phyloP scores from a whole-genome alignment of 1,140 invertebrate species.

The Drosophila sp. region DNA sequence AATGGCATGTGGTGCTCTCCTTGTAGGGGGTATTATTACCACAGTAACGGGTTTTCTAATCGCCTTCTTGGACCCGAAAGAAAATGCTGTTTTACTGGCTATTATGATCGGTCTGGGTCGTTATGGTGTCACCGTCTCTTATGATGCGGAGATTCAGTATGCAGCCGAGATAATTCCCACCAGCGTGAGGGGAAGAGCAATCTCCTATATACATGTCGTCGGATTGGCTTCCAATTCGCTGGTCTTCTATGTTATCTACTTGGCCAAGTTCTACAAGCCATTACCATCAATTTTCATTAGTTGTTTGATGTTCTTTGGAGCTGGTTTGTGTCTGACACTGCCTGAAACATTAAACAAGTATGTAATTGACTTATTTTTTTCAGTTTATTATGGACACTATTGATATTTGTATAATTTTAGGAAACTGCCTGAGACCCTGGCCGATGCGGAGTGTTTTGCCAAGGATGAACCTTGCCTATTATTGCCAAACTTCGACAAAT shows the following conservation, averaged over 20 bases:
- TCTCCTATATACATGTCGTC: constrained; percentile 86
- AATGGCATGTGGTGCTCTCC: constrained; percentile 85
- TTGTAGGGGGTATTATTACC: constrained; percentile 86
- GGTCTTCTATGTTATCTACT: constrained; percentile 80
- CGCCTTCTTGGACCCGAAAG: constrained; percentile 48
- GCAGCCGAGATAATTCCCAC: constrained; percentile 89
- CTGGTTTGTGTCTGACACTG: constrained; percentile 86
- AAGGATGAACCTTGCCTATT: constrained; percentile 79
- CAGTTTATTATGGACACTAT: too few relatives aligned
- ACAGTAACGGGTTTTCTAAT: constrained; percentile 66
- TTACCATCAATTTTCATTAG: constrained; percentile 86
- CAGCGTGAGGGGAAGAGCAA: constrained; percentile 86
- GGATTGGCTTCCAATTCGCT: constrained; percentile 85
- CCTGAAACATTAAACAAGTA: constrained; percentile 87
- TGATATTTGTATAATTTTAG: constrained; percentile 25
- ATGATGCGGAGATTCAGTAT: constrained; percentile 87
- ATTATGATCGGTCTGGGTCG: constrained; percentile 86
- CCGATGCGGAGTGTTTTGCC: constrained; percentile 87
- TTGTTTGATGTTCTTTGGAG: constrained; percentile 85
- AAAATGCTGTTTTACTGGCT: constrained; percentile 66
- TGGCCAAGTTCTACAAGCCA: constrained; percentile 85
- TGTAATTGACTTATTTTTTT: background rate
- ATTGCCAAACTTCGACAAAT: constrained; percentile 53
- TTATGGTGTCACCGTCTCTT: constrained; percentile 87
- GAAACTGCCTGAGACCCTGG: constrained; percentile 86